Conservation (phyloP, 2,797 vertebrate genomes). For the Pipistrellus kuhlii region DNA sequence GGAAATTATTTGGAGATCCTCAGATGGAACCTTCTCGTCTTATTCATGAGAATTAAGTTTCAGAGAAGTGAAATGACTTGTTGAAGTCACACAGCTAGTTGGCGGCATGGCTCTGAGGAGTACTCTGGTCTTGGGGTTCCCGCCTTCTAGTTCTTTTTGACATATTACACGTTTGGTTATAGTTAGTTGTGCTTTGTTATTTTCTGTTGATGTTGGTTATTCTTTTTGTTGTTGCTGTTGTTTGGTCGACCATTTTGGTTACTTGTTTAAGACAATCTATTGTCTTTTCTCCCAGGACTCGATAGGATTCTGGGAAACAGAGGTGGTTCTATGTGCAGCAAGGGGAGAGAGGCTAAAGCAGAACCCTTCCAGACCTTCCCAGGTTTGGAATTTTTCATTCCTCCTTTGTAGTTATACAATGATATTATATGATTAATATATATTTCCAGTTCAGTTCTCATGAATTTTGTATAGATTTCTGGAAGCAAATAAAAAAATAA, state of each 20-base stretch:
- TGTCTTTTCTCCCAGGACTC: not conserved
- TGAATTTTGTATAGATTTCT: conserved; percentile 21
- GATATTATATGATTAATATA: not conserved
- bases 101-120: not conserved
- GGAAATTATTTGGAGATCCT: not conserved
- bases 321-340: not conserved
- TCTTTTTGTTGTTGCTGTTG: not conserved
- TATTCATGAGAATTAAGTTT: not conserved
- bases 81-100: not conserved
- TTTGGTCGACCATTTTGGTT: not conserved
- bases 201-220: conserved; percentile 9
- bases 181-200: not conserved
- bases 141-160: not conserved
- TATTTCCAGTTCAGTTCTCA: conserved; percentile 26
- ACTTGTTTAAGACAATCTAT: not conserved
- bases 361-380: not conserved
- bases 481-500: not conserved
- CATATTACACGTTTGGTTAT: not conserved
- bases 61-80: not conserved
- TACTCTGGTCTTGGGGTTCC: not conserved
- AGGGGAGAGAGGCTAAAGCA: not conserved
- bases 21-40: not conserved
- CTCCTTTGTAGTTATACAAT: not conserved
- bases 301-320: not conserved
- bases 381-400: not conserved